A percentile compares a stretch with the other conserved stretches of the same genome.
Evolutionary conservation across 2,797 vertebrate species (phyloP).

Genomic region (Psittacula derbiana): DNA sequence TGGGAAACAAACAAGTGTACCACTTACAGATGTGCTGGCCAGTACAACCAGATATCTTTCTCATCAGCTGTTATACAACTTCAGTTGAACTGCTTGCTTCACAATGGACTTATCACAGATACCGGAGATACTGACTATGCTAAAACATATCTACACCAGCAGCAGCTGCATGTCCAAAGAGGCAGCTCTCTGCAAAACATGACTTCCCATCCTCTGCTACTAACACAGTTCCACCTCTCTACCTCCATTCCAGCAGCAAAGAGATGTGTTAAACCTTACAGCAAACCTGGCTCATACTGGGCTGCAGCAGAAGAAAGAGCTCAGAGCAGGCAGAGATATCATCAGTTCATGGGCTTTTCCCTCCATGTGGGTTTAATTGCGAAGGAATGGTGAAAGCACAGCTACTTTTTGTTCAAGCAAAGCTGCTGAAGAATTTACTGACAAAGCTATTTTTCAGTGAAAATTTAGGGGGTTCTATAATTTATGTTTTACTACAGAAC

Average conservation of each 20-base stretch:
- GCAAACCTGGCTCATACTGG: not conserved
- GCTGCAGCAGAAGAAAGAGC: not conserved
- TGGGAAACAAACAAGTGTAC: not conserved
- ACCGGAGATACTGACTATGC: not conserved
- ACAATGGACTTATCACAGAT: not conserved
- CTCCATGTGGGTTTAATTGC: not conserved
- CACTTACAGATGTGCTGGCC: not conserved
- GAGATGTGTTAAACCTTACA: not conserved
- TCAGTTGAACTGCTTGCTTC: not conserved
- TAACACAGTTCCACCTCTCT: not conserved
- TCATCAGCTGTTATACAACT: not conserved
- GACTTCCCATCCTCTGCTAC: not conserved
- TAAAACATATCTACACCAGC: not conserved
- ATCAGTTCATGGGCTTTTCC: not conserved
- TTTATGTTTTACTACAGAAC: not conserved
- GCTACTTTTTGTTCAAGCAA: not conserved
- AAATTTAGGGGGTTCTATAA: conserved; percentile 1
- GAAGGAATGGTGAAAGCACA: conserved; percentile 4
- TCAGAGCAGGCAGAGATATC: not conserved
- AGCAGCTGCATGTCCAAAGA: not conserved
- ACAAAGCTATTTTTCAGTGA: not conserved
- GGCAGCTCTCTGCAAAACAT: not conserved
- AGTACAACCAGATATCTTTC: not conserved
- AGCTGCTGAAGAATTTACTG: conserved; percentile 2
- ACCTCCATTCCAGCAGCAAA: not conserved